Conservation (phyloP, 2,113 vertebrate genomes). For the Stegastes partitus region DNA sequence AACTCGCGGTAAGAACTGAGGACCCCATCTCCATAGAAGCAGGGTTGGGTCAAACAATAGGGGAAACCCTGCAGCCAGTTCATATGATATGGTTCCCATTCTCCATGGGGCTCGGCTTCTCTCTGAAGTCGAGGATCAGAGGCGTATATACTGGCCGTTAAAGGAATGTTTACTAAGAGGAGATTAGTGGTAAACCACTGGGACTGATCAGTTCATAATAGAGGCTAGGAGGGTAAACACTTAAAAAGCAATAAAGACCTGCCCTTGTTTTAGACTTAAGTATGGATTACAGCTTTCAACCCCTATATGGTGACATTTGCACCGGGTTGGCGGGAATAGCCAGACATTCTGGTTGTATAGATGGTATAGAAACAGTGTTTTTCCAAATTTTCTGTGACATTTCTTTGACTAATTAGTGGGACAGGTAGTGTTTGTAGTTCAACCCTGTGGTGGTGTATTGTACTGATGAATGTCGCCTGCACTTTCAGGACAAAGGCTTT, state of each 20-base stretch:
- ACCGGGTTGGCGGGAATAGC: neutral
- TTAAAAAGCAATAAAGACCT: constrained; percentile 38
- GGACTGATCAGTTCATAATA: constrained; percentile 72
- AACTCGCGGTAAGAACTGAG: constrained; percentile 90
- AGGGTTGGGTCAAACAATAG: constrained; percentile 61
- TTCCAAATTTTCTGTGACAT: accelerated
- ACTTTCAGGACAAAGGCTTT: constrained; percentile 93
- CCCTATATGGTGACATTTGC: neutral
- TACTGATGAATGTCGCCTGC: constrained; percentile 46
- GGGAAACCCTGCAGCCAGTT: constrained; percentile 68
- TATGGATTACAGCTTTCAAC: constrained; percentile 32
- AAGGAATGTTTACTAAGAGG: constrained; percentile 72
- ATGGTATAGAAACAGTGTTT: neutral
- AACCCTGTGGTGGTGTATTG: neutral
- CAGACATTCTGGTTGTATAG: neutral
- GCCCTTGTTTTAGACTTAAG: constrained; percentile 3
- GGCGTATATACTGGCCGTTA: constrained; percentile 41
- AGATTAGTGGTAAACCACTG: constrained; percentile 75
- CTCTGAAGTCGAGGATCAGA: constrained; percentile 71
- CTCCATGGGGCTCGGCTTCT: constrained; percentile 50
- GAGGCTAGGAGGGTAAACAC: constrained; percentile 37
- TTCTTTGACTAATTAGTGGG: neutral
- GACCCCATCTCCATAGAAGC: constrained; percentile 27
- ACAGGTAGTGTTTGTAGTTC: neutral
- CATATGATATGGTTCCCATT: constrained; percentile 70